phyloP scores from a whole-genome alignment of 1,140 invertebrate genomes.

The Acromyrmex heyeri region DNA sequence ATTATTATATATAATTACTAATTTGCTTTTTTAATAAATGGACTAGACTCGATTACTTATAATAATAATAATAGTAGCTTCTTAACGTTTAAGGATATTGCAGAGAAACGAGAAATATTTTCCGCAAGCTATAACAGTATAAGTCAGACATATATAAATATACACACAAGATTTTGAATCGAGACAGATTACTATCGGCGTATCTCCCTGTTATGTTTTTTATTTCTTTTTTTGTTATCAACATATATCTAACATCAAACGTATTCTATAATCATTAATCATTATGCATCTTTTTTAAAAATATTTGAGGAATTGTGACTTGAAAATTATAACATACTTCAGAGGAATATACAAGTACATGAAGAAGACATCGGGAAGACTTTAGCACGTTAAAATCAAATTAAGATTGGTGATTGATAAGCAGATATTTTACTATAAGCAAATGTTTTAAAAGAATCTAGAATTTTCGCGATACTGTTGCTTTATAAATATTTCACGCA shows the following conservation, averaged over 20 bases:
- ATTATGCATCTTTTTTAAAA: not conserved
- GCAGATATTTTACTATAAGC: not conserved
- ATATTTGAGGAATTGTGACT: not conserved
- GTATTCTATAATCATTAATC: not conserved
- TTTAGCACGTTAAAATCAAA: conserved; percentile 28
- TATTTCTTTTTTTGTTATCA: not conserved
- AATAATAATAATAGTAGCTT: conserved; percentile 81
- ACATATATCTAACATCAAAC: not conserved
- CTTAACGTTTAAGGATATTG: conserved; percentile 81
- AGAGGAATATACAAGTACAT: not conserved
- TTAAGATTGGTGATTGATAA: not conserved
- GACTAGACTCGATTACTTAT: conserved; percentile 87
- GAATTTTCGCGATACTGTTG: not conserved
- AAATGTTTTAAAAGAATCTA: not conserved
- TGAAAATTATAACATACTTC: conserved; percentile 11
- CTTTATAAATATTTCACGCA: not conserved
- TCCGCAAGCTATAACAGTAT: conserved; percentile 77
- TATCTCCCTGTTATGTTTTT: not conserved
- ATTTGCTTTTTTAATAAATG: conserved; percentile 85
- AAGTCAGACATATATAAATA: conserved; percentile 73
- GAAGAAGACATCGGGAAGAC: conserved; percentile 52
- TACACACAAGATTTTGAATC: conserved; percentile 62
- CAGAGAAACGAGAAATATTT: conserved; percentile 79
- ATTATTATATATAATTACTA: conserved; percentile 75
- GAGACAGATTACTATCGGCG: conserved; percentile 45